Conservation (phyloP, 2,888 invertebrate species). For the Liopterus haemorrhoidalis region DNA sequence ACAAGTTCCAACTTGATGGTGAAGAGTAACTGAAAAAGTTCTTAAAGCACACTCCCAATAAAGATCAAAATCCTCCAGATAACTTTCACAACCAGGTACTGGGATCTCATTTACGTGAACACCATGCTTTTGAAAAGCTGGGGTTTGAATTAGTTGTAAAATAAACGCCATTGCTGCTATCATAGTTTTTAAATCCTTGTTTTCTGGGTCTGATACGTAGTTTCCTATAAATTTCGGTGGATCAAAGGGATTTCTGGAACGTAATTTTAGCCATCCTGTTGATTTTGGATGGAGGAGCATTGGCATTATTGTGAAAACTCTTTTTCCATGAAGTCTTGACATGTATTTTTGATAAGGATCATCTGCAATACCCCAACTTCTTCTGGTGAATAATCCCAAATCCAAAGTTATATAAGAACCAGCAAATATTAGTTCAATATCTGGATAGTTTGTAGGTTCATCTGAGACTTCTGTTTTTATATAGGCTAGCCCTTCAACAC, state of each 20-base stretch:
- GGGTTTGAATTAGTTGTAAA: conserved; percentile 46
- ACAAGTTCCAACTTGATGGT: conserved; percentile 64
- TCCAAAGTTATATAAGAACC: conserved; percentile 15
- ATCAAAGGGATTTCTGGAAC: conserved; percentile 62
- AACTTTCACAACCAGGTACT: conserved; percentile 52
- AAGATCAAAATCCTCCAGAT: conserved; percentile 52
- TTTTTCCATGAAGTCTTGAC: conserved; percentile 47
- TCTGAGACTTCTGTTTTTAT: conserved; percentile 51
- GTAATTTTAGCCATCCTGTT: conserved; percentile 61
- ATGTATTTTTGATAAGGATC: conserved; percentile 53
- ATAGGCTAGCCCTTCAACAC: conserved; percentile 49
- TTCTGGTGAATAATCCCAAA: conserved; percentile 19
- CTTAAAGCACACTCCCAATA: conserved; percentile 65
- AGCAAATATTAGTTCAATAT: conserved; percentile 57
- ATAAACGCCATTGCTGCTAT: conserved; percentile 52
- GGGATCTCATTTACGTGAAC: too few species aligned
- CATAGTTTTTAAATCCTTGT: conserved; percentile 52
- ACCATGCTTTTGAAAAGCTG: conserved; percentile 53
- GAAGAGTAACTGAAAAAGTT: conserved; percentile 56
- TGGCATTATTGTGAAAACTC: conserved; percentile 50
- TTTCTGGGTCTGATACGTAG: conserved; percentile 63
- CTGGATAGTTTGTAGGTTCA: conserved; percentile 53
- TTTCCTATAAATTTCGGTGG: conserved; percentile 73
- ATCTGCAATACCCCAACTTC: conserved; percentile 50
- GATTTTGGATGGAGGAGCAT: conserved; percentile 68